Evolutionary conservation across 1,140 invertebrate species (phyloP).

Genomic region (Piezodorus guildinii): DNA sequence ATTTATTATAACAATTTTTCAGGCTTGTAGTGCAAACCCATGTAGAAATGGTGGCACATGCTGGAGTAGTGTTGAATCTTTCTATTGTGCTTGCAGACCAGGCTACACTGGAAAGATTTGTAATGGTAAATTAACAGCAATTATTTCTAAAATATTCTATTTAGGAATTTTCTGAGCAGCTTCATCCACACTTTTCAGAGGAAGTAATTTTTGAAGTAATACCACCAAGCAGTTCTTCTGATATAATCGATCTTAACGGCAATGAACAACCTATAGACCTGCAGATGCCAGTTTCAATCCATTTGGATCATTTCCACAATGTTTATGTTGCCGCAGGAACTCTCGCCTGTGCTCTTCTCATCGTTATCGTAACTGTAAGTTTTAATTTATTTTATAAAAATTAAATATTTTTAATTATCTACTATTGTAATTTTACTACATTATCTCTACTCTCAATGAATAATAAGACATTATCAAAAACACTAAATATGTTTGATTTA

Average conservation of each 20-base stretch:
- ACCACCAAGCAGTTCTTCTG: constrained; percentile 34
- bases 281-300: constrained; percentile 45
- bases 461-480: not conserved
- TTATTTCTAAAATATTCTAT: too few relatives aligned
- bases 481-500: too few relatives aligned
- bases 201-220: constrained; percentile 46
- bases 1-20: constrained; percentile 6
- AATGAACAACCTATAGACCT: constrained; percentile 36
- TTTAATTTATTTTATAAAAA: too few relatives aligned
- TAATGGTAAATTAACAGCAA: constrained; percentile 41
- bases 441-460: too few relatives aligned
- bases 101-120: constrained; percentile 65
- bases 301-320: constrained; percentile 57
- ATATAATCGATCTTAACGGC: constrained; percentile 35
- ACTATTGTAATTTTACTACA: too few relatives aligned
- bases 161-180: too few relatives aligned
- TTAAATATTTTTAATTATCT: too few relatives aligned
- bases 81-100: constrained; percentile 58
- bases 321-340: constrained; percentile 61
- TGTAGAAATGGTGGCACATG: constrained; percentile 64
- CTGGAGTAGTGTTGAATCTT: constrained; percentile 60
- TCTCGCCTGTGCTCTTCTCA: constrained; percentile 50
- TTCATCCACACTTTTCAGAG: constrained; percentile 30
- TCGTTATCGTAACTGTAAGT: constrained; percentile 55
- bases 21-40: constrained; percentile 40